A percentile compares a stretch with the other conserved stretches of the same genome.
phyloP scores from a whole-genome alignment of 2,113 vertebrate species.

The Pagrus major region DNA sequence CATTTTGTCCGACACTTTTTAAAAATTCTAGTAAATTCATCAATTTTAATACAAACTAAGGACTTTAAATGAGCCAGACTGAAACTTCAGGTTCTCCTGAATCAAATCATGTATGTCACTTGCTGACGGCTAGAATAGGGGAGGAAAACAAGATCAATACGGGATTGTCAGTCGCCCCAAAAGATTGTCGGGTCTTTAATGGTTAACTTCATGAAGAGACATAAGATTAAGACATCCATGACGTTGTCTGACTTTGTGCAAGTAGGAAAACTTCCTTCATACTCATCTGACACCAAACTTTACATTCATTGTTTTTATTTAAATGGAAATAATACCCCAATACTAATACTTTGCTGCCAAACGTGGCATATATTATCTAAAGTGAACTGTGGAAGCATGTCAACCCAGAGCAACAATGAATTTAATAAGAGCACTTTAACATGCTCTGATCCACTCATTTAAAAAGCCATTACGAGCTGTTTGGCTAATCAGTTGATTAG shows the following conservation, averaged over 20 bases:
- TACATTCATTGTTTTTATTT: neutral
- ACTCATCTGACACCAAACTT: neutral
- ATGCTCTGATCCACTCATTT: constrained; percentile 56
- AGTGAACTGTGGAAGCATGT: neutral
- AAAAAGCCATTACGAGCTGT: constrained; percentile 60
- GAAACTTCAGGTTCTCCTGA: no score
- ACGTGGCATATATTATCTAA: neutral
- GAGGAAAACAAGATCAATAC: no score
- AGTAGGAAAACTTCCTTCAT: neutral
- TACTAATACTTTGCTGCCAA: neutral
- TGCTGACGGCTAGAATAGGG: no score
- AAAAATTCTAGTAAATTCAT: no score
- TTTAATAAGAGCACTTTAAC: constrained; percentile 48
- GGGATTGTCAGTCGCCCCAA: no score
- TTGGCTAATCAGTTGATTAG: constrained; percentile 64
- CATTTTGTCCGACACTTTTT: no score
- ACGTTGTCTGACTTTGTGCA: neutral
- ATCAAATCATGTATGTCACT: no score
- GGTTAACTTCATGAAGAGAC: neutral
- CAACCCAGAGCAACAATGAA: constrained; percentile 10
- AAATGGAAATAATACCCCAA: neutral
- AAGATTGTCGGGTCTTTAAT: no score
- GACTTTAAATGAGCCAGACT: no score
- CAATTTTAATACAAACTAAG: no score
- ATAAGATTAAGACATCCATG: neutral